Evolutionary conservation across 2,888 invertebrate species (phyloP).

Genomic region (Dryadula phaetusa): DNA sequence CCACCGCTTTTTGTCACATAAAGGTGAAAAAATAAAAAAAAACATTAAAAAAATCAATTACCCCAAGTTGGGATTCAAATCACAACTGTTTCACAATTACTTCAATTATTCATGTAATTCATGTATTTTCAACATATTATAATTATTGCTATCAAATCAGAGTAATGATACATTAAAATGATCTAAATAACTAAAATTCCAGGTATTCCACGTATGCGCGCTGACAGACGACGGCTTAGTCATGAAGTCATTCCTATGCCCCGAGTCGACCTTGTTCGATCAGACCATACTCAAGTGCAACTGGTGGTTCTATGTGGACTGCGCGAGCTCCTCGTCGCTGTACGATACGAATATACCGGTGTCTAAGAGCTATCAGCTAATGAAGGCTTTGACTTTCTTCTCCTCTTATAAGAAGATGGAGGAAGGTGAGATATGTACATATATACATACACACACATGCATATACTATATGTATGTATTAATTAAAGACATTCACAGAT

Average conservation of each 20-base stretch:
- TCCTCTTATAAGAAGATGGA: slow-evolving; percentile 90
- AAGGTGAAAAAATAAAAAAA: no score
- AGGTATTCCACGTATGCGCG: slow-evolving; percentile 97
- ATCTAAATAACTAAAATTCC: slow-evolving; percentile 47
- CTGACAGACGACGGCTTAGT: slow-evolving; percentile 94
- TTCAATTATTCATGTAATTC: no score
- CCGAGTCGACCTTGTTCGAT: slow-evolving; percentile 95
- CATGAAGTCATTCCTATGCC: slow-evolving; percentile 96
- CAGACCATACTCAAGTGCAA: slow-evolving; percentile 96
- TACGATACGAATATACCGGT: slow-evolving; percentile 96
- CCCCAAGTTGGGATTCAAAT: no score
- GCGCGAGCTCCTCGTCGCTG: slow-evolving; percentile 90
- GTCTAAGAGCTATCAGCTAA: slow-evolving; percentile 95
- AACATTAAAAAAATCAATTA: no score
- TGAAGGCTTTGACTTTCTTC: slow-evolving; percentile 95
- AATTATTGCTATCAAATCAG: no score
- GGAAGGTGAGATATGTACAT: slow-evolving; percentile 55
- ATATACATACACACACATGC: background rate
- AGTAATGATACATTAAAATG: no score
- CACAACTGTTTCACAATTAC: no score
- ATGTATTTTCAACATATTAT: no score
- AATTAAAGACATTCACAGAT: no score
- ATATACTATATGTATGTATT: no score
- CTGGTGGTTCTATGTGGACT: slow-evolving; percentile 98
- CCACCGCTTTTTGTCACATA: no score